phyloP scores from a whole-genome alignment of 2,797 vertebrate genomes.

The Lutjanus argentimaculatus region DNA sequence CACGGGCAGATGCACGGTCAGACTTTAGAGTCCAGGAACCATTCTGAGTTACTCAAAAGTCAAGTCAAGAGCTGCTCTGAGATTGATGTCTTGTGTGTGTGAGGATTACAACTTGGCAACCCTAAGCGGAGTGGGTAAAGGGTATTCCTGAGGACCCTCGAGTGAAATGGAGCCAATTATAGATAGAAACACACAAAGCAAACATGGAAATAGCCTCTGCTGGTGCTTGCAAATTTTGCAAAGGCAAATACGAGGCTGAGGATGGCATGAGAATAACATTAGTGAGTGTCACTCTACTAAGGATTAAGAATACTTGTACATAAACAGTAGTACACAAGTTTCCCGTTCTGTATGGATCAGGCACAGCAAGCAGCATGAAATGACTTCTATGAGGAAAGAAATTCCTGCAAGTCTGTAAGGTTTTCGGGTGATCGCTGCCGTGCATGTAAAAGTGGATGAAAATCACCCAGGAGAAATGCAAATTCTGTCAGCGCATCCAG shows the following conservation, averaged over 20 bases:
- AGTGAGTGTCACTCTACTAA: background rate
- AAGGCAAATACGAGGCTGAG: background rate
- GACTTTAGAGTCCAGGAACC: slow-evolving; percentile 23
- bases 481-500: slow-evolving; percentile 43
- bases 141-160: slow-evolving; percentile 46
- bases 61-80: slow-evolving; percentile 34
- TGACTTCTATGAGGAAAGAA: background rate
- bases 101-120: slow-evolving; percentile 49
- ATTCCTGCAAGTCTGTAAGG: background rate
- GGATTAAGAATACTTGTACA: background rate
- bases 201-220: slow-evolving; percentile 33
- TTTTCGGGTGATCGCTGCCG: slow-evolving; percentile 11
- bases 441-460: slow-evolving; percentile 57
- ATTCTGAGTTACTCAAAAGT: slow-evolving; percentile 31
- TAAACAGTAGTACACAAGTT: background rate
- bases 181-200: slow-evolving; percentile 43
- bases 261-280: slow-evolving; percentile 19
- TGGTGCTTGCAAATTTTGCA: slow-evolving; percentile 16
- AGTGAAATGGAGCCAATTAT: slow-evolving; percentile 32
- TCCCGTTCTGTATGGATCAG: background rate
- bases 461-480: slow-evolving; percentile 62
- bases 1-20: slow-evolving; percentile 39
- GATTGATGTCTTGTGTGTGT: slow-evolving; percentile 34
- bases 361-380: background rate
- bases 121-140: background rate